phyloP scores from a whole-genome alignment of 2,113 vertebrate genomes.

The Dicrurus megarhynchus region DNA sequence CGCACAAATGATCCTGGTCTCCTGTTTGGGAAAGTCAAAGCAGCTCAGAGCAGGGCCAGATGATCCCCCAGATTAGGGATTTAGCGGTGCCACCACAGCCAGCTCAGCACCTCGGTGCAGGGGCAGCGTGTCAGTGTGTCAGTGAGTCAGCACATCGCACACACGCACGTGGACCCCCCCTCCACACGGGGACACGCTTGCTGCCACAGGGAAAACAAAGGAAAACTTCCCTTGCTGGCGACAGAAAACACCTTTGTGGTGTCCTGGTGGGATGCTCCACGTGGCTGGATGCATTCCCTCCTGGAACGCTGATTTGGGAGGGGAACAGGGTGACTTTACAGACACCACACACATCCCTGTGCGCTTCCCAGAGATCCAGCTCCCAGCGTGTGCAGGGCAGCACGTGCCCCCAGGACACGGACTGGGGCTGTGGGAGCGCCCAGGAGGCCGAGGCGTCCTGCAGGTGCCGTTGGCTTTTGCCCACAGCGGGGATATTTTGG shows the following conservation, averaged over 20 bases:
- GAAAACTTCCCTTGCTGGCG: background rate
- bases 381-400: rapidly evolving
- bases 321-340: rapidly evolving
- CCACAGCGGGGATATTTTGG: background rate
- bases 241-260: rapidly evolving
- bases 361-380: rapidly evolving
- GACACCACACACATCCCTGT: rapidly evolving
- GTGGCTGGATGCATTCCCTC: rapidly evolving
- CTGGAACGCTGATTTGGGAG: rapidly evolving
- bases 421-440: background rate
- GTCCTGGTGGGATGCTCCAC: rapidly evolving
- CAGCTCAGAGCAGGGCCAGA: background rate
- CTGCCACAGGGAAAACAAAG: rapidly evolving
- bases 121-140: conserved; percentile 85
- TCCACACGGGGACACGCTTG: rapidly evolving
- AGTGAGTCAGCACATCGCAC: conserved; percentile 79
- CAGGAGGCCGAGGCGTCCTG: rapidly evolving
- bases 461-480: background rate
- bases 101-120: conserved; percentile 16
- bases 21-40: conserved; percentile 31
- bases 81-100: conserved; percentile 22
- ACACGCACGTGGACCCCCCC: rapidly evolving
- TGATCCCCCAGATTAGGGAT: conserved; percentile 68
- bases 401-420: background rate
- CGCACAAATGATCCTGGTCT: background rate